Conservation (phyloP, 35 echinoderm and acorn worm genomes). For the Anneissia japonica region DNA sequence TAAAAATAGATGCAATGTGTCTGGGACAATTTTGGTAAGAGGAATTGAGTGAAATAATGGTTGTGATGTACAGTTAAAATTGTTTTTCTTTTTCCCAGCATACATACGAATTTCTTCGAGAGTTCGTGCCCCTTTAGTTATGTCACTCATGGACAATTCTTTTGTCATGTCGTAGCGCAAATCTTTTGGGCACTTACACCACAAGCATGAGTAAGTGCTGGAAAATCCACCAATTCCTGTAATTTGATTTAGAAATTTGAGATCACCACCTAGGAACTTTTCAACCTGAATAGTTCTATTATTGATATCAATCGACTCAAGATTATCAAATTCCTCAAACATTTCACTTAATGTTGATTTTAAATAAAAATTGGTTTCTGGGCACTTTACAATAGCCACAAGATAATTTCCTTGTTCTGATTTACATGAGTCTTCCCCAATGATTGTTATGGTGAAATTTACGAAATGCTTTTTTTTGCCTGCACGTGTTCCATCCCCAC, state of each 20-base stretch:
- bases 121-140: conserved; percentile 27
- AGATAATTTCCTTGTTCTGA: conserved; percentile 58
- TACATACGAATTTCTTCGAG: conserved; percentile 34
- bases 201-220: conserved; percentile 48
- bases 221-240: conserved; percentile 38
- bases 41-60: conserved; percentile 29
- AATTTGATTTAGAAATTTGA: conserved; percentile 62
- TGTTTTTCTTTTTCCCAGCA: conserved; percentile 23
- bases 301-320: conserved; percentile 28
- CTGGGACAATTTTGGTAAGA: conserved; percentile 16
- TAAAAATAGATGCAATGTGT: conserved; percentile 45
- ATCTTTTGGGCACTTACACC: conserved; percentile 48
- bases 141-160: conserved; percentile 22
- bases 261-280: conserved; percentile 41
- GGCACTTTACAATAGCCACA: conserved; percentile 52
- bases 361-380: conserved; percentile 23
- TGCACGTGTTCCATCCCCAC: conserved; percentile 52
- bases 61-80: conserved; percentile 25
- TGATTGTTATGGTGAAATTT: conserved; percentile 43
- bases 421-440: conserved; percentile 40
- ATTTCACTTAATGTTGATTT: conserved; percentile 43
- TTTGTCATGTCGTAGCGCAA: conserved; percentile 35
- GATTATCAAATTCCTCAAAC: conserved; percentile 38
- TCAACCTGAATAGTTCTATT: conserved; percentile 21
- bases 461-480: conserved; percentile 37